Evolutionary conservation across 1,140 invertebrate species (phyloP).

Genomic region (Glossosoma conforme): DNA sequence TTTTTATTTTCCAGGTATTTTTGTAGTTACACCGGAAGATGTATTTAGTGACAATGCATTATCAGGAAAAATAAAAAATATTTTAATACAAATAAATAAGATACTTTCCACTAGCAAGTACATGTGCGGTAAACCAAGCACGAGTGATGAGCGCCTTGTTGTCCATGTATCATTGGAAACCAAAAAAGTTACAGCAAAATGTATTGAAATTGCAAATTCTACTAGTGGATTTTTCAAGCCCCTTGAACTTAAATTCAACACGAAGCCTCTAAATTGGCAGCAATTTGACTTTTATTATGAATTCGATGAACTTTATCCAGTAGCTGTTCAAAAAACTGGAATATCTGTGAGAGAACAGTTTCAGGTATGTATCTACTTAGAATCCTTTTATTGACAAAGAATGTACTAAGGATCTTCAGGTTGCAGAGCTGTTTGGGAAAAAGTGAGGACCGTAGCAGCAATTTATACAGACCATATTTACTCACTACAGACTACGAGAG

Average conservation of each 20-base stretch:
- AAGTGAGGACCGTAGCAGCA: too few species aligned
- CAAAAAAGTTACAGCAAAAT: conserved; percentile 35
- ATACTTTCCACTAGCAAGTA: conserved; percentile 51
- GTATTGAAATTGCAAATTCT: conserved; percentile 10
- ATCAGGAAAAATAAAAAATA: conserved; percentile 51
- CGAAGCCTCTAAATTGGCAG: conserved; percentile 60
- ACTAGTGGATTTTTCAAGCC: conserved; percentile 42
- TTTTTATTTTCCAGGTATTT: conserved; percentile 52
- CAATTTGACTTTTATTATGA: conserved; percentile 64
- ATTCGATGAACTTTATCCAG: conserved; percentile 61
- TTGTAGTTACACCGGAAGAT: conserved; percentile 56
- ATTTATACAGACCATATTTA: too few species aligned
- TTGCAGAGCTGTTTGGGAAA: too few species aligned
- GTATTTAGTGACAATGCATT: conserved; percentile 52
- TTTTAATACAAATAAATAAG: conserved; percentile 54
- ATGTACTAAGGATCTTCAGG: too few species aligned
- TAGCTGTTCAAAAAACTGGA: conserved; percentile 52
- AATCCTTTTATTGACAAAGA: not conserved
- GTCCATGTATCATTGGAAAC: conserved; percentile 50
- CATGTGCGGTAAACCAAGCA: conserved; percentile 51
- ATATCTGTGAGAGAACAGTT: conserved; percentile 61
- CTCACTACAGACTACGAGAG: too few species aligned
- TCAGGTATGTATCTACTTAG: conserved; percentile 48
- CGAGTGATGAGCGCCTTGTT: conserved; percentile 46
- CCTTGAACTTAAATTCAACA: conserved; percentile 61